These are phyloP conservation scores for Rapana venosa DNA, from an alignment of 2,888 invertebrate species.

Conservation along the genomic window DNA sequence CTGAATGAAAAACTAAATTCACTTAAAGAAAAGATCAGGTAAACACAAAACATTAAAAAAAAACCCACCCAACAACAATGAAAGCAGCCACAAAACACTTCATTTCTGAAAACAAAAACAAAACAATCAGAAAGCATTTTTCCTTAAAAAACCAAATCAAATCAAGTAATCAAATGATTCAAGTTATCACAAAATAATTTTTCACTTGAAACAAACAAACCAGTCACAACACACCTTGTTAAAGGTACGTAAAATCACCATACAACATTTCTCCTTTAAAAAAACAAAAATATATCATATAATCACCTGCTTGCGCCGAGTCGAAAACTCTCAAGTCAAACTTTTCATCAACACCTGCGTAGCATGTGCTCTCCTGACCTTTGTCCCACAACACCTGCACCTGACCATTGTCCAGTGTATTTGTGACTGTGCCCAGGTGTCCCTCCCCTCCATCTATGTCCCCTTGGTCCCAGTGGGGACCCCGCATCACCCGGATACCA, in stretches of 20 bases:
- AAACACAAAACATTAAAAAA: too few species aligned
- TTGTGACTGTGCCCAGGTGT: slow-evolving; percentile 79
- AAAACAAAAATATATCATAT: neutral
- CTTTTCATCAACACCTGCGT: slow-evolving; percentile 89
- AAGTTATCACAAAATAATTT: too few species aligned
- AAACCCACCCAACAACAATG: too few species aligned
- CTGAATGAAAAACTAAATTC: too few species aligned
- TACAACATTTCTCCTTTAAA: neutral
- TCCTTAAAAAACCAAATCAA: too few species aligned
- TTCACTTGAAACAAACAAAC: neutral
- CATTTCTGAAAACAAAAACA: too few species aligned
- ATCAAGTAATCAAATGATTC: too few species aligned
- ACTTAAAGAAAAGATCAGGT: too few species aligned
- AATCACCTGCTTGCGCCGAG: slow-evolving; percentile 87
- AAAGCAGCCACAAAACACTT: too few species aligned
- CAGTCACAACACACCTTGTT: too few species aligned
- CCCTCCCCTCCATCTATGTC: slow-evolving; percentile 74
- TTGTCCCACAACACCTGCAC: slow-evolving; percentile 91
- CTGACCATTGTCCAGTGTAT: slow-evolving; percentile 85
- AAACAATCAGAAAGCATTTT: too few species aligned
- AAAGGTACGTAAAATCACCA: neutral
- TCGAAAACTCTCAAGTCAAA: slow-evolving; percentile 89
- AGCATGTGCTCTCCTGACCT: slow-evolving; percentile 81
- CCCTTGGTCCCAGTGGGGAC: slow-evolving; percentile 72
- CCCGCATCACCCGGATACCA: slow-evolving; percentile 73